Evolutionary conservation across 2,113 vertebrate species (phyloP).

Genomic region (Loxodonta africana): DNA sequence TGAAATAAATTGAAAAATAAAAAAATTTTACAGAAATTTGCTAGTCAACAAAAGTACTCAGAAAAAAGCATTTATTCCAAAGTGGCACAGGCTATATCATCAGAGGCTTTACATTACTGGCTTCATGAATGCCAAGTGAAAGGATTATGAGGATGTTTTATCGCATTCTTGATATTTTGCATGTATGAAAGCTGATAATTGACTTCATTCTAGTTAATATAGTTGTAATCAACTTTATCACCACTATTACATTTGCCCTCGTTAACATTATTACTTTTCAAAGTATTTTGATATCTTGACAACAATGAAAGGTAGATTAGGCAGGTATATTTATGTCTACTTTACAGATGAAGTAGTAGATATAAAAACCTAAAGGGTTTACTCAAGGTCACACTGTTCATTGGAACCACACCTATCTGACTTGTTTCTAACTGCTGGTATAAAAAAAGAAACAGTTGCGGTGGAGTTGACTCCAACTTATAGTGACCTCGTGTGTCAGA

Average conservation of each 20-base stretch:
- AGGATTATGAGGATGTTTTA: not conserved
- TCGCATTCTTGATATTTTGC: not conserved
- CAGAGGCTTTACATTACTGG: not conserved
- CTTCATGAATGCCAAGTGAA: not conserved
- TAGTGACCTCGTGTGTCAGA: not conserved
- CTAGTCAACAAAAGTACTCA: not conserved
- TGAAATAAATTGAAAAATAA: slow-evolving; percentile 5
- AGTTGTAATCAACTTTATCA: not conserved
- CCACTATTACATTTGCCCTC: not conserved
- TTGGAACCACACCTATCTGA: not conserved
- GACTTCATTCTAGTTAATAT: not conserved
- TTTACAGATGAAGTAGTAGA: not conserved
- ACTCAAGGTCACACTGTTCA: not conserved
- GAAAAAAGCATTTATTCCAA: not conserved
- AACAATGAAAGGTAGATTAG: not conserved
- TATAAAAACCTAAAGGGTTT: not conserved
- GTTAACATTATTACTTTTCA: not conserved
- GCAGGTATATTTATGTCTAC: not conserved
- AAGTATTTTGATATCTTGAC: not conserved
- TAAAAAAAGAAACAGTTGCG: not conserved
- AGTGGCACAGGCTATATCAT: not conserved
- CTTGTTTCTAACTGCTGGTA: not conserved
- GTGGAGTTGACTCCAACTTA: not conserved
- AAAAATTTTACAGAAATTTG: not conserved
- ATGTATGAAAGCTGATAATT: not conserved